Evolutionary conservation across 1,140 invertebrate genomes (phyloP).

Genomic region (Lutraria rhynchaena): DNA sequence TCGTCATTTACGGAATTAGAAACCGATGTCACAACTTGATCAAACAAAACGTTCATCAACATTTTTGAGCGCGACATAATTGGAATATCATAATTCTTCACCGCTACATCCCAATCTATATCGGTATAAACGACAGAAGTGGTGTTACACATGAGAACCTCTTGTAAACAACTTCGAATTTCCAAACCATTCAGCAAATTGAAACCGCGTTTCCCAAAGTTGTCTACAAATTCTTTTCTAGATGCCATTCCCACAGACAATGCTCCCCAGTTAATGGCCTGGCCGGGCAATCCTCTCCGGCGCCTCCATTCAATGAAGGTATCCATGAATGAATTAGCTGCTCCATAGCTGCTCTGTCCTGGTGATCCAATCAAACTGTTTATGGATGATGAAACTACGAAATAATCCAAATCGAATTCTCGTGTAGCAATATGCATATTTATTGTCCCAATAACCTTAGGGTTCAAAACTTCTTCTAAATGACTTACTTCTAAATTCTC

Average conservation of each 20-base stretch:
- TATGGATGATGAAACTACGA: constrained; percentile 59
- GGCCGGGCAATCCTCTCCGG: constrained; percentile 31
- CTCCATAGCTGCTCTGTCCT: constrained; percentile 60
- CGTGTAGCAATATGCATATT: constrained; percentile 31
- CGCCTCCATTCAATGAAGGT: constrained; percentile 48
- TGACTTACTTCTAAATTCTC: background rate
- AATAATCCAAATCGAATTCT: constrained; percentile 45
- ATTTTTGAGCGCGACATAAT: background rate
- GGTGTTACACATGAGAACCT: constrained; percentile 27
- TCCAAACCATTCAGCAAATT: constrained; percentile 3
- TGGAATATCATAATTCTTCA: background rate
- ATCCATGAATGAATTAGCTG: constrained; percentile 60
- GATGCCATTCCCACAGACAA: constrained; percentile 53
- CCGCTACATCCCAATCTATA: constrained; percentile 29
- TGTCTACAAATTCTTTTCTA: constrained; percentile 5
- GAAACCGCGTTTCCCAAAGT: constrained; percentile 27
- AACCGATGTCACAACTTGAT: background rate
- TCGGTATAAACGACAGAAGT: constrained; percentile 14
- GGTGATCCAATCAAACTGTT: constrained; percentile 52
- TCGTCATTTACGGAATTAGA: background rate
- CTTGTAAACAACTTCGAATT: constrained; percentile 41
- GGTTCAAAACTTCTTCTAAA: constrained; percentile 15
- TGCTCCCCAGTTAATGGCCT: constrained; percentile 61
- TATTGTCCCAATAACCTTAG: constrained; percentile 33
- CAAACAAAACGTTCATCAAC: background rate